Evolutionary conservation across 2,888 invertebrate genomes (phyloP).

Genomic region (Cordilura impudica): DNA sequence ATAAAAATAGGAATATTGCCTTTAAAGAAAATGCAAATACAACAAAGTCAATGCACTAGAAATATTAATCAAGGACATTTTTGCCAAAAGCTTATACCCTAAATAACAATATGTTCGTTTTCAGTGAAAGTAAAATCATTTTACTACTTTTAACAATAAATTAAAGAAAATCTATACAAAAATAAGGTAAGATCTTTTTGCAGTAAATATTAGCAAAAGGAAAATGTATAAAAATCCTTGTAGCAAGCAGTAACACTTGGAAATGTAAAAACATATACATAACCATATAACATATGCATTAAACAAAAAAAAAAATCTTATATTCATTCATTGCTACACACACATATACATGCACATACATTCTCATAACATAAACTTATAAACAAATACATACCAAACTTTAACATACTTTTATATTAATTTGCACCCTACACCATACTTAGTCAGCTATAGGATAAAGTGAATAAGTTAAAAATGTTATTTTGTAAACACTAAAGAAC

Average conservation of each 20-base stretch:
- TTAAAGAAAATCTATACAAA: neutral
- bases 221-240: conserved; percentile 33
- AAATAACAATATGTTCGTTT: conserved; percentile 36
- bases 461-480: no score
- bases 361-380: neutral
- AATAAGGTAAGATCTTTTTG: conserved; percentile 22
- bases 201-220: neutral
- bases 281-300: conserved; percentile 6
- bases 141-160: neutral
- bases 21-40: conserved; percentile 17
- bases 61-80: conserved; percentile 56
- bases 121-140: neutral
- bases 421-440: neutral
- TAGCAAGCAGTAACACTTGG: conserved; percentile 42
- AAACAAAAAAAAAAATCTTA: neutral
- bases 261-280: conserved; percentile 6
- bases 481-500: neutral
- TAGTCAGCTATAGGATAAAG: neutral
- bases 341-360: neutral
- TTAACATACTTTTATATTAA: neutral
- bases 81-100: neutral
- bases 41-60: conserved; percentile 60
- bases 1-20: conserved; percentile 1
- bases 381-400: neutral
- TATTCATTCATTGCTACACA: conserved; percentile 44